Evolutionary conservation across 2,113 vertebrate genomes (phyloP), one percentile per base, ranked within the genome.

Genomic region (Thalassoma bifasciatum): DNA sequence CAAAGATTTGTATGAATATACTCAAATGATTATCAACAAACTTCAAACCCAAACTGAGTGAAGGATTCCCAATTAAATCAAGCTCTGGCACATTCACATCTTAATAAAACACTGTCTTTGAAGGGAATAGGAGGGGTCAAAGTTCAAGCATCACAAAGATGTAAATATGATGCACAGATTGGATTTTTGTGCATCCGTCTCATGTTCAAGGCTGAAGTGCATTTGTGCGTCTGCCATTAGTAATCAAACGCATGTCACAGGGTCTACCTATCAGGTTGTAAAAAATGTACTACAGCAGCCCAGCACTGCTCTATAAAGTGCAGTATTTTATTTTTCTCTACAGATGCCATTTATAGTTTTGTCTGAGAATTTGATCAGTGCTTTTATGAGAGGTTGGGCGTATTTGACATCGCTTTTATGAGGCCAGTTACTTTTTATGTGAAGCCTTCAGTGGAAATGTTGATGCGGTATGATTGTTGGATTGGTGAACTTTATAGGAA

Each of bases 331-430:
- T 79, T 73, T 77, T 83, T 68, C 73, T 52, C 52, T 46, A 38
- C 81, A 66, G 86, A 84, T 83, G 69, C 85, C 83, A 50, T 86
- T 89, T 89, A 82, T 75, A 82, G 81, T 86, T 88, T 82, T 83
- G 79, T 87, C 75, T 87, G 79, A 70, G 81, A 71, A 66, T 88
- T 82, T 84, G 75, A 89, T 85, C 77, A 82, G 79, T 24, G 79
- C 79, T 70, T 88, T 89, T 88, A 88, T 54, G 82, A 84, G 81
- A 73, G 79, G 87, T 77, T 66, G 84, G 73, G 64, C 59, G 51
- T 78, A 52, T 91, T 84, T 78, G 87, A 89, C 82, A 73, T 71
- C 7, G 8, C 54, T 64, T 87, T 91, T 89, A 91, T 76, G 82
- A 76, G 70, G 67, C 84, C 84, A 68, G 82, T 87, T 86, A 75